Base-by-base conservation (phyloP, 2,888 invertebrate genomes). In the Watsonalla binaria region DNA sequence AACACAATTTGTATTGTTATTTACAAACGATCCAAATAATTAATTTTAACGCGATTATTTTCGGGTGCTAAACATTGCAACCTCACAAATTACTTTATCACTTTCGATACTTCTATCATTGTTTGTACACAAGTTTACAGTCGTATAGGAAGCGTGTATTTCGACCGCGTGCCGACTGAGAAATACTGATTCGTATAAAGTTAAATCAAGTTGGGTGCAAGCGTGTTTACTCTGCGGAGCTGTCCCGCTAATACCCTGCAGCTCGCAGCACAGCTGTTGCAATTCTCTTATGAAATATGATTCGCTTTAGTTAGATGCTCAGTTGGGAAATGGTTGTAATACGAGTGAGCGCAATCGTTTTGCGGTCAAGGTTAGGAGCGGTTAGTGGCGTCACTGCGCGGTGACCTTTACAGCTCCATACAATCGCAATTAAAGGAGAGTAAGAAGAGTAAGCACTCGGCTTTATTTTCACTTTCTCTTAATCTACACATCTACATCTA, bases 271-370 rank as follows among this genome's bases (percentile, higher is more conserved):
- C 56, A 52, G 64, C 75, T 79, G 76, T 76, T 79, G 80, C 74
- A 81, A 77, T 64, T 62, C 54, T 73, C 82, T 89, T 86, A 82
- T 82, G 88, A 88, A 89, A 89, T 84, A 81, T 84, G 82, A 83
- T 78, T 80, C 80, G 84, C 78, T 83, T 84, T 82, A 74, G 75
- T 81, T 80, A 88, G 90, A 86, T 82, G 80, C 80, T 70, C 66
- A 69, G 84, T 87, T 87, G 87, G 76, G 90, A 86, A 90, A 86
- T 70, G 67, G 56, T 57, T 55, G 80, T 68, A 77, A 76, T 74
- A 70, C 60, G 65, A 78, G 85, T 87, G 86, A 87, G 79, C 84
- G 89, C 84, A 84, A 84, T 69, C 54, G 68, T 81, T 85, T 81
- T 78, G 80, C 74, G 89, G 90, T 84, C 90, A 89, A 87, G 90